Base-by-base conservation (phyloP, 2,113 vertebrate genomes). In the Otolemur garnettii region DNA sequence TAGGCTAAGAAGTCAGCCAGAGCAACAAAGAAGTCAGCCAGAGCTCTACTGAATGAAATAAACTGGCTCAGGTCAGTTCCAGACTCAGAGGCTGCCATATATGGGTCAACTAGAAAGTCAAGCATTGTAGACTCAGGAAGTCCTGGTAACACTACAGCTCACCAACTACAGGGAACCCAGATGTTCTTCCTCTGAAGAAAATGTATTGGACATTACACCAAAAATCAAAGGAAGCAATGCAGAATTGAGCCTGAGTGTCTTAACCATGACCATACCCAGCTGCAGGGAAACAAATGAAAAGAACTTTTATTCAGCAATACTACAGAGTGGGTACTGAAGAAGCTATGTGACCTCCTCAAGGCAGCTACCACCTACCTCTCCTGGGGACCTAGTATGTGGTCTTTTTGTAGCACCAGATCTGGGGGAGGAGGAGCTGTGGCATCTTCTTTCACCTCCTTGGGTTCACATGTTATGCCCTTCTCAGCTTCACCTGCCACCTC, bases 371-470 rank as follows among this genome's bases (percentile, higher is more conserved):
- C 98, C 24, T 97, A 99, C 99, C 98, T 98, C 77, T 98, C 92
- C 22, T 95, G 98, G 10, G 82, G 50, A 62, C 78, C 90, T 80
- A 24, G 5, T 68, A 92, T 17, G 28, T 80, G 38, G 17, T 98
- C 98, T 87, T 97, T 95, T 42, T 98, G 96, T 85, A 98, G 96
- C 83, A 98, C 98, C 91, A 90, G 85, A 92, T 98, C 98, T 92
- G 96, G 90, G 64, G 97, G 93, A 80, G 95, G 83, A 28, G 68
- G 85, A 35, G 71, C 15, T 69, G 83, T 85, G 26, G 69, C 66
- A 72, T 96, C 98, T 86, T 92, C 87, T 62, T 79, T 96, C 30
- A 0, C 19, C 75, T 98, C 97, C 89, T 97, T 97, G 62, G 87
- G 21, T 94, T 98, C 94, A 8, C 80, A 94, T 35, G 82, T 4